Conservation (phyloP, 2,797 vertebrate species). For the Leucoraja ocellata region DNA sequence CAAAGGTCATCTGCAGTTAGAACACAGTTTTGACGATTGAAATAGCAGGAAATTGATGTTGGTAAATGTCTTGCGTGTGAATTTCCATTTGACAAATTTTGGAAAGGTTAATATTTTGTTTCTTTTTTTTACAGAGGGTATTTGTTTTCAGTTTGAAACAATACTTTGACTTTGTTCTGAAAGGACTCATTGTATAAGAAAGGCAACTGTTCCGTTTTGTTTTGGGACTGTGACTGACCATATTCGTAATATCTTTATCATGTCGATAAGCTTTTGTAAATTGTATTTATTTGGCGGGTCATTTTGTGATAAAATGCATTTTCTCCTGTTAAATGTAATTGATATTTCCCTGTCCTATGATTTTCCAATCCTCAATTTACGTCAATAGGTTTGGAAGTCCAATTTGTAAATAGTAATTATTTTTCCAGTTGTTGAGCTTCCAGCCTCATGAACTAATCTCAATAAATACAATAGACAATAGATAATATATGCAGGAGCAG, state of each 20-base stretch:
- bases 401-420: not conserved
- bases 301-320: not conserved
- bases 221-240: not conserved
- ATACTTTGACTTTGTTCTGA: not conserved
- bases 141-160: not conserved
- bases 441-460: not conserved
- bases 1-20: slow-evolving; percentile 4
- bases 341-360: not conserved
- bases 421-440: not conserved
- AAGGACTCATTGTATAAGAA: not conserved
- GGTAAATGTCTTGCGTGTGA: not conserved
- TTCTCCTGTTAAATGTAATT: not conserved
- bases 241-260: not conserved
- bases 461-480: not conserved
- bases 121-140: not conserved
- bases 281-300: not conserved
- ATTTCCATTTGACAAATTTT: slow-evolving; percentile 12
- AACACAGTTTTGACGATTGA: not conserved
- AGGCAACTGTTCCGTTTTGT: not conserved
- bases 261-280: not conserved
- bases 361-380: not conserved
- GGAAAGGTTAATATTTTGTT: not conserved
- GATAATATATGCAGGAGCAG: no score
- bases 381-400: not conserved
- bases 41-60: not conserved